These are phyloP conservation scores for Drusus annulatus DNA, from an alignment of 1,140 invertebrate species.

Conservation along the genomic window DNA sequence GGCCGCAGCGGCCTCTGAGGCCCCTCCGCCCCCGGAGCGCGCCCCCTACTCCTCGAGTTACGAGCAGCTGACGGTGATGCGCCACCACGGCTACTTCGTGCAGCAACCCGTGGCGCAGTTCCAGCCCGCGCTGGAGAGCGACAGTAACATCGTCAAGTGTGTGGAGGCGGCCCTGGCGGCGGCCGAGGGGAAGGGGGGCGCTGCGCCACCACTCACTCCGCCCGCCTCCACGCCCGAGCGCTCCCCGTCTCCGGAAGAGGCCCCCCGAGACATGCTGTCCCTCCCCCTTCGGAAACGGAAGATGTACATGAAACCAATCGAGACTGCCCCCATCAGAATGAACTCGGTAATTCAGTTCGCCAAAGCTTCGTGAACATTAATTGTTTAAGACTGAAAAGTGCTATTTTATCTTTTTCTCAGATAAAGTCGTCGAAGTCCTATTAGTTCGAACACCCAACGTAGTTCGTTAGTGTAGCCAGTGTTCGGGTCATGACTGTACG, in stretches of 20 bases:
- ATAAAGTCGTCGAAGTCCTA: no score
- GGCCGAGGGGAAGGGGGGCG: conserved; percentile 67
- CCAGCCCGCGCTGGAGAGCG: conserved; percentile 67
- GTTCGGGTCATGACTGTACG: no score
- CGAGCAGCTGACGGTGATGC: conserved; percentile 54
- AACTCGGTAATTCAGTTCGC: conserved; percentile 89
- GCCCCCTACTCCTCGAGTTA: conserved; percentile 5
- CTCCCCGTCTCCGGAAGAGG: conserved; percentile 73
- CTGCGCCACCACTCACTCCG: conserved; percentile 71
- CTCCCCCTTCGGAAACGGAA: conserved; percentile 85
- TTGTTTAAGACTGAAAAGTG: conserved; percentile 39
- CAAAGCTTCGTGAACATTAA: conserved; percentile 73
- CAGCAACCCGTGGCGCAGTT: conserved; percentile 47
- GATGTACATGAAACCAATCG: conserved; percentile 82
- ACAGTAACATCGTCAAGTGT: conserved; percentile 78
- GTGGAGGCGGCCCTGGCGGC: conserved; percentile 80
- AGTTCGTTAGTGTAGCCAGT: not conserved
- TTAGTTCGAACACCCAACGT: no score
- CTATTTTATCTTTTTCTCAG: no score
- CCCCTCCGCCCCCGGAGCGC: conserved; percentile 58
- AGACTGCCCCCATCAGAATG: conserved; percentile 74
- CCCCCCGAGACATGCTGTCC: conserved; percentile 75
- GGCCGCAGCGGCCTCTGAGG: conserved; percentile 60
- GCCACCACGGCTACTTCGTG: conserved; percentile 60
- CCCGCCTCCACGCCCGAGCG: conserved; percentile 76